These are phyloP conservation scores for Sinocyclocheilus grahami DNA, from an alignment of 2,113 vertebrate genomes.

Conservation along the genomic window DNA sequence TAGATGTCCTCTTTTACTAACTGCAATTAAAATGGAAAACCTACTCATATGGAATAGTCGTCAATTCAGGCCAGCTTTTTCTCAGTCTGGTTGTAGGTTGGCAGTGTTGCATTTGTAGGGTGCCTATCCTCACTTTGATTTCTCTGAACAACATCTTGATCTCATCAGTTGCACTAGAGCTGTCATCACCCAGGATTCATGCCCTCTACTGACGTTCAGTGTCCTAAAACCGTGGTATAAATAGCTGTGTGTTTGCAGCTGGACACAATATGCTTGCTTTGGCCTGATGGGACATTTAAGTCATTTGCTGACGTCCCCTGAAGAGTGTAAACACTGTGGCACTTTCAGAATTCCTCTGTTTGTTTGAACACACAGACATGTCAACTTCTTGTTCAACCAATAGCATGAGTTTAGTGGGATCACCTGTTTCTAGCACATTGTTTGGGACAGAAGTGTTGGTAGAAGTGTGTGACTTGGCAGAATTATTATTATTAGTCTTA, in stretches of 20 bases:
- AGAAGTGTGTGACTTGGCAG: too few species aligned
- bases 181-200: conserved; percentile 38
- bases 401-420: too few species aligned
- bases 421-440: too few species aligned
- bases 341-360: not conserved
- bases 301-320: not conserved
- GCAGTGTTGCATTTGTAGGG: not conserved
- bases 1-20: not conserved
- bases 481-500: too few species aligned
- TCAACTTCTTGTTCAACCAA: not conserved
- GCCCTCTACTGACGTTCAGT: conserved; percentile 16
- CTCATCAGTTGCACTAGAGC: conserved; percentile 23
- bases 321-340: not conserved
- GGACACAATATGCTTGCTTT: conserved; percentile 9
- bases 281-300: conserved; percentile 2
- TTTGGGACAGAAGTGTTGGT: too few species aligned
- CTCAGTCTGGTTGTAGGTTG: not conserved
- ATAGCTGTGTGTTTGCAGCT: conserved; percentile 24
- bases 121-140: conserved; percentile 9
- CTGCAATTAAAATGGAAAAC: not conserved
- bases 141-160: conserved; percentile 13
- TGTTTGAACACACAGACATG: not conserved
- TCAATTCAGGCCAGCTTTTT: not conserved
- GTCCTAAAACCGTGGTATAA: conserved; percentile 33
- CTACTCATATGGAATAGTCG: not conserved